Conservation (phyloP, 1,140 invertebrate species). For the Venturia canescens region DNA sequence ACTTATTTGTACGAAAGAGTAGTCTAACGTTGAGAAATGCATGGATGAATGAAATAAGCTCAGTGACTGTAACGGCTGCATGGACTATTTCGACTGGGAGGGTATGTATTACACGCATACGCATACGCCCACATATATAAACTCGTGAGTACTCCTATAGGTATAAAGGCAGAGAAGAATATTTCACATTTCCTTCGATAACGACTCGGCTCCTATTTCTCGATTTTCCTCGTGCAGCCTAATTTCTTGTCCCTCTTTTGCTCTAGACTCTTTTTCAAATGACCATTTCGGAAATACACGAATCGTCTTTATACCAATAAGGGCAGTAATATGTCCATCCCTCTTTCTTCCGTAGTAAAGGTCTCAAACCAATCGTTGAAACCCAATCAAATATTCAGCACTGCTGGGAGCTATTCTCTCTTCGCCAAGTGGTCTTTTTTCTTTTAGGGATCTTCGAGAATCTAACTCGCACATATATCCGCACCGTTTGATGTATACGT, state of each 20-base stretch:
- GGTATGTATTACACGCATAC: no score
- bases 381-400: constrained; percentile 75
- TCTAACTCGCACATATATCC: not conserved
- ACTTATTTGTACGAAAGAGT: no score
- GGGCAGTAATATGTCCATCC: constrained; percentile 50
- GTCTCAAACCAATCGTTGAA: constrained; percentile 71
- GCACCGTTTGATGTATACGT: not conserved
- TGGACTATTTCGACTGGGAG: no score
- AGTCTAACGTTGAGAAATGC: no score
- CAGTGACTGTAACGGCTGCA: no score
- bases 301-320: constrained; percentile 24
- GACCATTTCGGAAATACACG: constrained; percentile 27
- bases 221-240: constrained; percentile 49
- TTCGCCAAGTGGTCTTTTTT: constrained; percentile 62
- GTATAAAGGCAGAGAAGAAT: not conserved
- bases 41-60: no score
- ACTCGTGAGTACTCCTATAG: no score
- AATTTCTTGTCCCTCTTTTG: constrained; percentile 43
- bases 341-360: constrained; percentile 56
- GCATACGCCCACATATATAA: no score
- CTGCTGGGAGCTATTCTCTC: constrained; percentile 55
- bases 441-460: constrained; percentile 51
- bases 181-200: constrained; percentile 58
- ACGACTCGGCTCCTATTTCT: constrained; percentile 55
- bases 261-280: not conserved